Evolutionary conservation across 2,113 vertebrate genomes (phyloP).

Genomic region (Equus przewalskii): DNA sequence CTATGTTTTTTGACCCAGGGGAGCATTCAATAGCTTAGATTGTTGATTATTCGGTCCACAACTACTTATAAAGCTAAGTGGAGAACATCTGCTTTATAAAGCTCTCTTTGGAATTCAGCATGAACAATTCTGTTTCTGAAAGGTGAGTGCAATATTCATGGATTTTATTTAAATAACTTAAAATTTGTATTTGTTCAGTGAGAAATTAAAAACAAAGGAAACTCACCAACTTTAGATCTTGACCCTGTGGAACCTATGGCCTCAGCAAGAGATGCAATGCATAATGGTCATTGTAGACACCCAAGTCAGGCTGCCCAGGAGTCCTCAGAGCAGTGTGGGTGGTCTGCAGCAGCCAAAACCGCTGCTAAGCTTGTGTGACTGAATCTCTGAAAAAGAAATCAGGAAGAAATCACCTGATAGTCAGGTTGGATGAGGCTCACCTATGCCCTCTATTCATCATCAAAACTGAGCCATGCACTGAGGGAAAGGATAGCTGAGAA

Average conservation of each 20-base stretch:
- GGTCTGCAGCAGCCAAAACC: neutral
- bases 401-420: neutral
- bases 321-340: neutral
- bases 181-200: neutral
- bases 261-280: neutral
- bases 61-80: neutral
- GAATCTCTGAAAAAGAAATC: neutral
- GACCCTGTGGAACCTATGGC: neutral
- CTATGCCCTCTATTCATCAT: neutral
- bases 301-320: neutral
- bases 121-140: conserved; percentile 28
- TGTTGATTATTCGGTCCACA: neutral
- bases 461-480: neutral
- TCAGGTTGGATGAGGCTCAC: neutral
- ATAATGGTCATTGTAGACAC: neutral
- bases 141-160: neutral
- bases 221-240: neutral
- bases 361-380: neutral
- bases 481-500: neutral
- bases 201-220: conserved; percentile 33
- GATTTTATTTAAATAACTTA: neutral
- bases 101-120: neutral
- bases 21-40: neutral
- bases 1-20: neutral
- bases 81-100: neutral